Conservation (phyloP, 2,888 invertebrate species). For the Muschampia plurimacula region DNA sequence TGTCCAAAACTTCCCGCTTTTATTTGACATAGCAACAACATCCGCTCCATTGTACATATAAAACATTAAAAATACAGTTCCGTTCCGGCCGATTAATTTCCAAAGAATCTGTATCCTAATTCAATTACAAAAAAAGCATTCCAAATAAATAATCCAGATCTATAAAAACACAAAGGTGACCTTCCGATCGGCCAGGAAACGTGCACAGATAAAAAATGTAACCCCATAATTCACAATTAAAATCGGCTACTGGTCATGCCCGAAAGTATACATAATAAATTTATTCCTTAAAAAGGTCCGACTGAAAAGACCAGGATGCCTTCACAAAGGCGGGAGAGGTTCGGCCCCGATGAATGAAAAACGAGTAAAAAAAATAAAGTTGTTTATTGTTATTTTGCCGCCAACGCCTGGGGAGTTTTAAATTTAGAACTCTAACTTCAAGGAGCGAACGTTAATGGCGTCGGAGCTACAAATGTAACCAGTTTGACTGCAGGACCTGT, state of each 20-base stretch:
- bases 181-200: slow-evolving; percentile 77
- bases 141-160: slow-evolving; percentile 66
- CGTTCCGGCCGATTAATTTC: slow-evolving; percentile 68
- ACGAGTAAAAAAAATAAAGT: slow-evolving; percentile 68
- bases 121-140: slow-evolving; percentile 61
- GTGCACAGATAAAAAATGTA: slow-evolving; percentile 59
- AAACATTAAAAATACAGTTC: slow-evolving; percentile 66
- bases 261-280: slow-evolving; percentile 84
- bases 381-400: slow-evolving; percentile 81
- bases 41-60: slow-evolving; percentile 66
- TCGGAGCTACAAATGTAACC: slow-evolving; percentile 28
- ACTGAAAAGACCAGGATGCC: slow-evolving; percentile 83
- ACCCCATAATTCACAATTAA: slow-evolving; percentile 85
- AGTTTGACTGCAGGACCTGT: slow-evolving; percentile 31
- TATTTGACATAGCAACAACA: slow-evolving; percentile 58
- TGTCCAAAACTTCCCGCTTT: slow-evolving; percentile 41
- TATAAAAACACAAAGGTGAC: slow-evolving; percentile 76
- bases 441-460: slow-evolving; percentile 48
- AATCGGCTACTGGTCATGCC: slow-evolving; percentile 83
- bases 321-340: slow-evolving; percentile 74
- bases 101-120: slow-evolving; percentile 68
- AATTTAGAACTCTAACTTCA: slow-evolving; percentile 73
- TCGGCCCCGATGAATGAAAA: slow-evolving; percentile 57
- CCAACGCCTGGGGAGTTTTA: slow-evolving; percentile 76
- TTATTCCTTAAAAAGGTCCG: slow-evolving; percentile 81